phyloP scores from a whole-genome alignment of 2,888 invertebrate species.

The Pyrrhia umbra region DNA sequence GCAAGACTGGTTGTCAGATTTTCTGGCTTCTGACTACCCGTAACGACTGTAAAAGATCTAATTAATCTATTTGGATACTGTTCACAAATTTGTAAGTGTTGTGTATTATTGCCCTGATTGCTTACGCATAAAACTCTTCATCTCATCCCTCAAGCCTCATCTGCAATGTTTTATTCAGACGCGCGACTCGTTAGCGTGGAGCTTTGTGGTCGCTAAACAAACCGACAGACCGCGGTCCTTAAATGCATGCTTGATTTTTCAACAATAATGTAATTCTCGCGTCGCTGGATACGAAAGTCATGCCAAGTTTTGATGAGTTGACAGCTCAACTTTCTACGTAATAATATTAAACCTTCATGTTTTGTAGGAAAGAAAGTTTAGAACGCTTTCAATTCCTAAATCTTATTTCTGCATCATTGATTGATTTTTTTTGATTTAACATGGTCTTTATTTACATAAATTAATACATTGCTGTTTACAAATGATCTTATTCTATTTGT shows the following conservation, averaged over 20 bases:
- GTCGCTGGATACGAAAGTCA: conserved; percentile 20
- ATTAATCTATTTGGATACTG: too few species aligned
- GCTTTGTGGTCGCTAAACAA: conserved; percentile 88
- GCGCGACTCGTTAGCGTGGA: conserved; percentile 86
- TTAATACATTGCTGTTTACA: too few species aligned
- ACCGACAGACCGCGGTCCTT: conserved; percentile 76
- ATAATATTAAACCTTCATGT: conserved; percentile 9
- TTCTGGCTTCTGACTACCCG: too few species aligned
- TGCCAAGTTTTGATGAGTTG: conserved; percentile 55
- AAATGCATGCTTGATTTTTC: conserved; percentile 80
- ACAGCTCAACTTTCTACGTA: conserved; percentile 19
- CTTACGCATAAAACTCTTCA: conserved; percentile 56
- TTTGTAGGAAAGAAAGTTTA: background rate
- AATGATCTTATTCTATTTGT: too few species aligned
- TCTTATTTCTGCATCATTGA: too few species aligned
- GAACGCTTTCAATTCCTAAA: too few species aligned
- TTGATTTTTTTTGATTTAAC: too few species aligned
- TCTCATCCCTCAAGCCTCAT: conserved; percentile 61
- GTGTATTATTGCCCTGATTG: background rate
- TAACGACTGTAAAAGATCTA: too few species aligned
- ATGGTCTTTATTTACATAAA: too few species aligned
- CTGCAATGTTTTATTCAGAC: conserved; percentile 88
- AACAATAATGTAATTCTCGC: conserved; percentile 63
- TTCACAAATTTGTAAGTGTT: too few species aligned
- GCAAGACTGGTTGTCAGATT: too few species aligned